phyloP scores from a whole-genome alignment of 1,140 invertebrate species.

The Homalodisca vitripennis region DNA sequence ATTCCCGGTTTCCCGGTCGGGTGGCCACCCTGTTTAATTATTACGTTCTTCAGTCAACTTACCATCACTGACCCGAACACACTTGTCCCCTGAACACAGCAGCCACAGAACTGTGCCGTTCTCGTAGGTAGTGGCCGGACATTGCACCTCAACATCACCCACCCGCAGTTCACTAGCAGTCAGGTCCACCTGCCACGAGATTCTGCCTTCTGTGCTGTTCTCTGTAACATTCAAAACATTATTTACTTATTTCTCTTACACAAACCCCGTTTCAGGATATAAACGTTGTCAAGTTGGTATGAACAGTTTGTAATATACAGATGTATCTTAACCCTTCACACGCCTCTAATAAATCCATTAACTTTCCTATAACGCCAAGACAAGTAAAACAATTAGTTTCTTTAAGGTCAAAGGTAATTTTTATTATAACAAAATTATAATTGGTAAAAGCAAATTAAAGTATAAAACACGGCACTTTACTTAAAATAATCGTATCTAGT shows the following conservation, averaged over 20 bases:
- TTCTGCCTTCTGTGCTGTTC: slow-evolving; percentile 47
- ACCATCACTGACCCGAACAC: slow-evolving; percentile 41
- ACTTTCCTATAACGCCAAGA: too few relatives aligned
- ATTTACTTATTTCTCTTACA: slow-evolving; percentile 1
- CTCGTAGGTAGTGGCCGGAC: slow-evolving; percentile 46
- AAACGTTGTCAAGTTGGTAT: background rate
- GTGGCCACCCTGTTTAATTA: too few relatives aligned
- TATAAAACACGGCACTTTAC: too few relatives aligned
- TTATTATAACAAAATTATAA: too few relatives aligned
- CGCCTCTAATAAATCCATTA: too few relatives aligned
- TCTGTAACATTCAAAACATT: slow-evolving; percentile 45
- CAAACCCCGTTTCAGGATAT: background rate
- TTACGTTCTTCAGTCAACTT: too few relatives aligned
- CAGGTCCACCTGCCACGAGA: slow-evolving; percentile 55
- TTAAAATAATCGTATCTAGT: too few relatives aligned
- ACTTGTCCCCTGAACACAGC: slow-evolving; percentile 39
- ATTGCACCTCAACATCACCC: slow-evolving; percentile 48
- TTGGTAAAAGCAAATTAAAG: too few relatives aligned
- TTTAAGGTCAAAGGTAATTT: too few relatives aligned
- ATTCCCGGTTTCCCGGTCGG: too few relatives aligned
- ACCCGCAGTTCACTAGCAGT: slow-evolving; percentile 45
- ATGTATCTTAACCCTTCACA: background rate
- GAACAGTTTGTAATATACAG: background rate
- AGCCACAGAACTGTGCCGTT: slow-evolving; percentile 48
- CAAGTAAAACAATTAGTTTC: too few relatives aligned